These are phyloP conservation scores for Nesogale talazaci DNA, from an alignment of 2,113 vertebrate genomes.

Conservation along the genomic window DNA sequence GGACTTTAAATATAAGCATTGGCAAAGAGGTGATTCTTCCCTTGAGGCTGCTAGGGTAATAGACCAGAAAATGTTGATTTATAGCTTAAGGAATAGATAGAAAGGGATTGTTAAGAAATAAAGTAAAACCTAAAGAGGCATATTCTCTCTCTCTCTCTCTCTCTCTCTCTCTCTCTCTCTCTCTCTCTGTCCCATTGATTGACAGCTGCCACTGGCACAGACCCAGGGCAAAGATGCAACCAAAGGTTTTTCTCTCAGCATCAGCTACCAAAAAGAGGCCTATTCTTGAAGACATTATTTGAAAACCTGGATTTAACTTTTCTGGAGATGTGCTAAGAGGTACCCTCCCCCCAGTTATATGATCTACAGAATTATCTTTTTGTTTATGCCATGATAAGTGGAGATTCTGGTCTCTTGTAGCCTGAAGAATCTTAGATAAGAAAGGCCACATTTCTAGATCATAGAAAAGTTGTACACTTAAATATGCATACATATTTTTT, in stretches of 20 bases:
- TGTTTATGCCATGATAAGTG: not conserved
- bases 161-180: too few relatives aligned
- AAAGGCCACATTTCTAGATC: not conserved
- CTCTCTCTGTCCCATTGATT: too few relatives aligned
- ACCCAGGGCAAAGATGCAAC: too few relatives aligned
- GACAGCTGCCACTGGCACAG: too few relatives aligned
- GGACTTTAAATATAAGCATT: too few relatives aligned
- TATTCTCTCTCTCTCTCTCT: too few relatives aligned
- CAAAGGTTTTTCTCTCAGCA: too few relatives aligned
- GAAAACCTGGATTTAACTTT: not conserved
- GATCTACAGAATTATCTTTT: not conserved
- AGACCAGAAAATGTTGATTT: not conserved
- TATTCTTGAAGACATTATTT: not conserved
- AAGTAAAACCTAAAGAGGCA: not conserved
- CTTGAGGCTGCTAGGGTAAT: not conserved
- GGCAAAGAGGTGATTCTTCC: not conserved
- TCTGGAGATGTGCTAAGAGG: not conserved
- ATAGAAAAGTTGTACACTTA: conserved; percentile 17
- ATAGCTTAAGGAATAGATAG: not conserved
- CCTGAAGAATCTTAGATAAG: conserved; percentile 8
- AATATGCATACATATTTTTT: conserved; percentile 24
- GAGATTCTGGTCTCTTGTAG: not conserved
- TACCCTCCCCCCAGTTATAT: too few relatives aligned
- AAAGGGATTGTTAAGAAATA: not conserved
- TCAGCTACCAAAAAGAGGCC: too few relatives aligned